These are phyloP conservation scores for Heteropelma amictum DNA, from an alignment of 2,888 invertebrate species.

Conservation along the genomic window DNA sequence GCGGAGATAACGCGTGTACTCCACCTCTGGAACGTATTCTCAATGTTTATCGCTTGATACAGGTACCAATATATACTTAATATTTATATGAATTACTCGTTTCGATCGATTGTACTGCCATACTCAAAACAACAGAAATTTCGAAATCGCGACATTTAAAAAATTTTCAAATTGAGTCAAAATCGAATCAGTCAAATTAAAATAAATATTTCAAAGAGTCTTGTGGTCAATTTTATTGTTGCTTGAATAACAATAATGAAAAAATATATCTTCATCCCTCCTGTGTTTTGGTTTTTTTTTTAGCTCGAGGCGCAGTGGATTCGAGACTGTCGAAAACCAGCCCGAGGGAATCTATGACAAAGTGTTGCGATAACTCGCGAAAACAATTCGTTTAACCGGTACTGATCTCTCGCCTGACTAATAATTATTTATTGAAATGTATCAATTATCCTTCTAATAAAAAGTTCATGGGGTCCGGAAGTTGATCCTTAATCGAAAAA, in stretches of 20 bases:
- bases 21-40: conserved; percentile 64
- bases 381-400: conserved; percentile 21
- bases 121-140: too few relatives aligned
- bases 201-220: too few relatives aligned
- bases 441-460: background rate
- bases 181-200: too few relatives aligned
- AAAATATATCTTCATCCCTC: too few relatives aligned
- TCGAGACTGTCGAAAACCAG: conserved; percentile 64
- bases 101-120: too few relatives aligned
- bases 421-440: background rate
- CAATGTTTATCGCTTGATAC: conserved; percentile 65
- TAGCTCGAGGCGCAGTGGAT: conserved; percentile 67
- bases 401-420: conserved; percentile 12
- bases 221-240: too few relatives aligned
- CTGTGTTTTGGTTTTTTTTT: conserved; percentile 26
- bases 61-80: conserved; percentile 53
- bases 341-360: conserved; percentile 49
- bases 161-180: too few relatives aligned
- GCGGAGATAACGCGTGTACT: conserved; percentile 51
- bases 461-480: background rate
- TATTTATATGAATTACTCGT: too few relatives aligned
- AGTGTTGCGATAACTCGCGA: background rate
- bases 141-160: too few relatives aligned
- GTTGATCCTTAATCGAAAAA: background rate
- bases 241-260: too few relatives aligned